phyloP scores from a whole-genome alignment of 1,140 invertebrate species.

The Pogonognathellus flavescens region DNA sequence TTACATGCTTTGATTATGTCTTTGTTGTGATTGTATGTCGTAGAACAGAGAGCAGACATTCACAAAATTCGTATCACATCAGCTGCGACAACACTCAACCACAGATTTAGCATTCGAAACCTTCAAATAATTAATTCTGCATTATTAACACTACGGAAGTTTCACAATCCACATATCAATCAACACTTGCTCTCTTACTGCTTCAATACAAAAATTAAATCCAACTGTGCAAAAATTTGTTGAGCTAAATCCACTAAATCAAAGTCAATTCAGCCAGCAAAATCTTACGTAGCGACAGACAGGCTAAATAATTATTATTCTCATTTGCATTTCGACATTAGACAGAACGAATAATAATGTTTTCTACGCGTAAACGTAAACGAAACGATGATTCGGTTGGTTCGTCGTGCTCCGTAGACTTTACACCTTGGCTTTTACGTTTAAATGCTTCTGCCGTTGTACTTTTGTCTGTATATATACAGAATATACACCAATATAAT shows the following conservation, averaged over 20 bases:
- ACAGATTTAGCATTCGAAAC: background rate
- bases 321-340: too few species aligned
- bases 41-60: background rate
- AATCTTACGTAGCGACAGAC: too few species aligned
- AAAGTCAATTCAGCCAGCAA: too few species aligned
- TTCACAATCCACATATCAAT: constrained; percentile 34
- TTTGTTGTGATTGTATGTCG: background rate
- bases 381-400: too few species aligned
- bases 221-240: background rate
- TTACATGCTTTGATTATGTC: constrained; percentile 42
- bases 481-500: too few species aligned
- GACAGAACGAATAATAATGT: too few species aligned
- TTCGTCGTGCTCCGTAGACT: background rate
- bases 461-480: too few species aligned
- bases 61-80: background rate
- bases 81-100: background rate
- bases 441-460: too few species aligned
- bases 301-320: too few species aligned
- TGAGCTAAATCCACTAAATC: too few species aligned
- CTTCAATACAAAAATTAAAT: background rate
- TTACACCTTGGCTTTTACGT: background rate
- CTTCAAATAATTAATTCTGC: constrained; percentile 42
- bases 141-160: constrained; percentile 24
- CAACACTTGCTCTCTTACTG: constrained; percentile 25
- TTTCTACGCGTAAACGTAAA: too few species aligned